Conservation (phyloP, 2,113 vertebrate genomes). For the Amazona vittata region DNA sequence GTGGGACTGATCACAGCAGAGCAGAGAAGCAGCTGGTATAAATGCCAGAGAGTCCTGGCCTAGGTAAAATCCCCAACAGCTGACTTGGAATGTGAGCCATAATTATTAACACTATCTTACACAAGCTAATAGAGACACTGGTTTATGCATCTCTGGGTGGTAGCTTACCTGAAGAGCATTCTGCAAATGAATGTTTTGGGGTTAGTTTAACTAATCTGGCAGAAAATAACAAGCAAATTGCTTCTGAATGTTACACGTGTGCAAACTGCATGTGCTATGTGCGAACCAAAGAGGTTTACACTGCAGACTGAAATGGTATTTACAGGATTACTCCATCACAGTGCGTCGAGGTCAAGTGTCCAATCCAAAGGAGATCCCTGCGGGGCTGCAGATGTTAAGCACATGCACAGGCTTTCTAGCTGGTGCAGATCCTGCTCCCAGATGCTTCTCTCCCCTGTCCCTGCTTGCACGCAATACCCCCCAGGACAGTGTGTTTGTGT, state of each 20-base stretch:
- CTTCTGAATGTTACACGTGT: rapidly evolving
- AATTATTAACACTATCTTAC: neutral
- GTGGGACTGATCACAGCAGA: neutral
- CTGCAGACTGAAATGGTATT: rapidly evolving
- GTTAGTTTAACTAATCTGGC: neutral
- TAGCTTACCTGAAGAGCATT: neutral
- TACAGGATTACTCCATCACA: neutral
- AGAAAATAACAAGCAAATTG: neutral
- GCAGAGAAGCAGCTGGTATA: neutral
- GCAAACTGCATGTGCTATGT: rapidly evolving
- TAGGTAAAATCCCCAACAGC: neutral
- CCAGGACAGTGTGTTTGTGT: neutral
- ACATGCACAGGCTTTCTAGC: neutral
- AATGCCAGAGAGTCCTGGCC: neutral
- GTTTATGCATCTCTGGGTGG: rapidly evolving
- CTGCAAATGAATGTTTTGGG: neutral
- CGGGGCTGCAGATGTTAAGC: neutral
- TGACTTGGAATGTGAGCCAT: neutral
- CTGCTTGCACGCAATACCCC: rapidly evolving
- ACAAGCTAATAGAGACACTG: neutral
- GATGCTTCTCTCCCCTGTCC: neutral
- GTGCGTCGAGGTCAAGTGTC: neutral
- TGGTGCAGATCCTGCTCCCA: neutral
- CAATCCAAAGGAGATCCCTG: neutral
- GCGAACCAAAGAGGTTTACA: neutral